These are phyloP conservation scores for Miniopterus natalensis DNA, from an alignment of 2,113 vertebrate genomes.

Conservation along the genomic window DNA sequence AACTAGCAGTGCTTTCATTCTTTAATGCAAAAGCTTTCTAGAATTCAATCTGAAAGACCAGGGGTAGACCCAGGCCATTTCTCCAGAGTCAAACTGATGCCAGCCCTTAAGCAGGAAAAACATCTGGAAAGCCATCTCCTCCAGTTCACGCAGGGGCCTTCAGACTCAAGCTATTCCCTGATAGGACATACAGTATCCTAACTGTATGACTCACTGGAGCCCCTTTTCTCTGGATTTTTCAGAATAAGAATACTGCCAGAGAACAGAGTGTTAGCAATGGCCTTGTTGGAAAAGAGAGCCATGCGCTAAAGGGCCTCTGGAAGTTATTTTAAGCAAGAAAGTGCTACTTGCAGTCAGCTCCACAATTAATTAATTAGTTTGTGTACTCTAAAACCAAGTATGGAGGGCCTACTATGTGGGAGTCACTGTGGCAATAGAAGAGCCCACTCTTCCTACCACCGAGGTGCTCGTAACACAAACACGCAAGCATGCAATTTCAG, in stretches of 20 bases:
- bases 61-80: slow-evolving; percentile 55
- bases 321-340: slow-evolving; percentile 33
- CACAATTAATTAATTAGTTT: neutral
- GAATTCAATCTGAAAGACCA: slow-evolving; percentile 17
- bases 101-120: slow-evolving; percentile 62
- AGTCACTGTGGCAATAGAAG: neutral
- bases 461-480: rapidly evolving
- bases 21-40: slow-evolving; percentile 7
- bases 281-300: slow-evolving; percentile 1
- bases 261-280: neutral
- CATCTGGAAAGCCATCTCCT: slow-evolving; percentile 80
- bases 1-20: neutral
- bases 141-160: neutral
- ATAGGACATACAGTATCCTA: neutral
- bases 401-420: rapidly evolving
- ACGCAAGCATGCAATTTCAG: rapidly evolving
- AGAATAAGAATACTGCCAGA: neutral
- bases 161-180: neutral
- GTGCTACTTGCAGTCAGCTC: neutral
- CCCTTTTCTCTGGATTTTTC: neutral
- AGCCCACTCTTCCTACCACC: rapidly evolving
- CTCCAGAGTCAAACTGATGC: slow-evolving; percentile 70
- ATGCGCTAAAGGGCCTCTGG: neutral
- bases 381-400: neutral
- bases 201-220: neutral